Conservation (phyloP, 2,113 vertebrate genomes). For the Terrapene triunguis region DNA sequence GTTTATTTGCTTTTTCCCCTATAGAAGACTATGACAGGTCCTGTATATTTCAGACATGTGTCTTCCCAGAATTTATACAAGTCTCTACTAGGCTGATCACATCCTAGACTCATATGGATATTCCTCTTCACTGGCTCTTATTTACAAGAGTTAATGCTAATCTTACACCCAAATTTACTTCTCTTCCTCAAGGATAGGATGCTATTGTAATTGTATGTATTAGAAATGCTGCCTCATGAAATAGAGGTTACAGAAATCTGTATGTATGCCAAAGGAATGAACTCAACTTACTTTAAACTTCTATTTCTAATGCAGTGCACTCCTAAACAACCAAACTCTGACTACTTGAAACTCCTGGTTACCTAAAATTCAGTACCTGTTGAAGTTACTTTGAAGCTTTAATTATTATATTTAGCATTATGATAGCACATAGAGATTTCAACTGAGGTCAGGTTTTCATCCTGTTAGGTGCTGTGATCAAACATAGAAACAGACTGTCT, state of each 20-base stretch:
- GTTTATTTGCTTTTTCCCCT: neutral
- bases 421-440: too few relatives aligned
- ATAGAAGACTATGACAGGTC: accelerated
- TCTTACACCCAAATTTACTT: neutral
- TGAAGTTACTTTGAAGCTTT: neutral
- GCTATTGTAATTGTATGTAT: neutral
- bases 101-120: neutral
- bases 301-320: neutral
- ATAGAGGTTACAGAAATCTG: neutral
- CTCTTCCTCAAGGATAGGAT: neutral
- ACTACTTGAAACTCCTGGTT: neutral
- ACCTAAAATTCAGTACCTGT: neutral
- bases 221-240: neutral
- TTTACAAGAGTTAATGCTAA: neutral
- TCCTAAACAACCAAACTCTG: neutral
- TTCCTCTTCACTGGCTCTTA: neutral
- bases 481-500: neutral
- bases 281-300: neutral
- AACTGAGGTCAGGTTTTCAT: neutral
- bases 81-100: neutral
- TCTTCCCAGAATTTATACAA: accelerated
- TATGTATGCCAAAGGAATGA: accelerated
- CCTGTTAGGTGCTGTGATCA: neutral
- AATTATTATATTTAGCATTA: accelerated
- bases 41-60: accelerated